Base-by-base conservation (phyloP, 1,140 invertebrate genomes). In the Drosophila gunungcola region DNA sequence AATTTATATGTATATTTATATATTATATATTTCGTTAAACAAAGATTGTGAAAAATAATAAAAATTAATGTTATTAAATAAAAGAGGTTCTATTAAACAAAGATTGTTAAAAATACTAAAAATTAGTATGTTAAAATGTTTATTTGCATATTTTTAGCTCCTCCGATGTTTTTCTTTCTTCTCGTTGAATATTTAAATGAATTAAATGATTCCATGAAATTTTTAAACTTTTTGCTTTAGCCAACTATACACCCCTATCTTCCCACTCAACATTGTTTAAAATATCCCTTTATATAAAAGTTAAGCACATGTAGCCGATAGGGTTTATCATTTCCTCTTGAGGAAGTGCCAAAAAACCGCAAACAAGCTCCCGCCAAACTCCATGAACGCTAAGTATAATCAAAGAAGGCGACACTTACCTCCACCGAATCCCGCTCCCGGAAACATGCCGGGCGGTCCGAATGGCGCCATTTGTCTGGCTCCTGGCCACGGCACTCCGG, bases 401-500 rank as follows among this genome's bases (percentile, higher is more conserved):
- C 42, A 3, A 21, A 41, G 25, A 12, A 11, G 41, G 11, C 46
- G 73, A 77, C 42, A 82, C 91, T 92, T 80, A 92, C 91, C 89
- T 78, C 79, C 86, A 55, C 91, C 91, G 45, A 91, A 92, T 69
- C 91, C 85, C 60, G 92, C 91, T 41, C 91, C 91, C 32, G 91
- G 91, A 77, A 92, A 92, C 43, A 92, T 56, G 5, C 91, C 91
- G 5, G 91, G 91, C 49, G 91, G 91, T 4, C 91, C 91, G 43
- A 92, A 93, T 16, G 90, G 90, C 39, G 86, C 72, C 83, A 92
- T 91, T 82, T 93, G 93, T 93, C 95, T 93, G 60, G 94, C 93
- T 34, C 92, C 93, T 73, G 95, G 93, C 83, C 94, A 94, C 54
- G 94, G 94, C 7, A 95, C 93, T n/a, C 94, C 94, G 57, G 94